These are phyloP conservation scores for Spinus pinus DNA, from an alignment of 2,797 vertebrate species.

Conservation along the genomic window DNA sequence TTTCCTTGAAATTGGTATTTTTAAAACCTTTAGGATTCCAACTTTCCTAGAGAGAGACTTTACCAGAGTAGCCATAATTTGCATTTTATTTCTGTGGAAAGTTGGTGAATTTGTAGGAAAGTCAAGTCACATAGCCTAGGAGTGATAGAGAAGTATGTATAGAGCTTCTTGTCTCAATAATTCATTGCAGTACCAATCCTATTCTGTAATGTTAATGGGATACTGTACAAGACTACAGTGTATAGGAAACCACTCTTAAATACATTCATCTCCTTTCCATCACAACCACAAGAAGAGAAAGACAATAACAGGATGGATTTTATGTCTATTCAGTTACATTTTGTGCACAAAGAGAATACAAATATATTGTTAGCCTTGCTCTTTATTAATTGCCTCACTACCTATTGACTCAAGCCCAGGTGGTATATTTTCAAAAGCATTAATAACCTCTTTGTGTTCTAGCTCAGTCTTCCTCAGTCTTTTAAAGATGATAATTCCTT, in stretches of 20 bases:
- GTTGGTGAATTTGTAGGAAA: not conserved
- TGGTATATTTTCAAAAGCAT: constrained; percentile 44
- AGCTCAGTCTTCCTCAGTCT: constrained; percentile 14
- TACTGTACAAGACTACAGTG: constrained; percentile 18
- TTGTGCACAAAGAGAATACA: constrained; percentile 43
- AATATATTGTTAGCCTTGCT: constrained; percentile 46
- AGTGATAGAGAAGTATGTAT: constrained; percentile 7
- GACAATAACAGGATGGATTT: constrained; percentile 57
- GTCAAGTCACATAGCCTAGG: constrained; percentile 9
- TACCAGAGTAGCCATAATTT: not conserved
- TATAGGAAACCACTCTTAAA: constrained; percentile 56
- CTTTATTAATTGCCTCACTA: constrained; percentile 48
- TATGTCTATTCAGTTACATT: constrained; percentile 20
- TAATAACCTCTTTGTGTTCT: constrained; percentile 56
- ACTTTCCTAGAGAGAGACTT: not conserved
- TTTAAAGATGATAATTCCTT: constrained; percentile 30
- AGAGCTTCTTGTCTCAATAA: constrained; percentile 38
- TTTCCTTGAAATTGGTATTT: not conserved
- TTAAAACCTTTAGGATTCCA: not conserved
- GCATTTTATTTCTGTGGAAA: not conserved
- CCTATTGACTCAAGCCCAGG: constrained; percentile 28
- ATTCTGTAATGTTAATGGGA: constrained; percentile 51
- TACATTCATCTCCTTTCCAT: constrained; percentile 46
- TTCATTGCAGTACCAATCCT: constrained; percentile 31
- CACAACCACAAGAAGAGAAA: not conserved